These are phyloP conservation scores for Embidobia sp. DNA, from an alignment of 2,888 invertebrate species.

Conservation along the genomic window DNA sequence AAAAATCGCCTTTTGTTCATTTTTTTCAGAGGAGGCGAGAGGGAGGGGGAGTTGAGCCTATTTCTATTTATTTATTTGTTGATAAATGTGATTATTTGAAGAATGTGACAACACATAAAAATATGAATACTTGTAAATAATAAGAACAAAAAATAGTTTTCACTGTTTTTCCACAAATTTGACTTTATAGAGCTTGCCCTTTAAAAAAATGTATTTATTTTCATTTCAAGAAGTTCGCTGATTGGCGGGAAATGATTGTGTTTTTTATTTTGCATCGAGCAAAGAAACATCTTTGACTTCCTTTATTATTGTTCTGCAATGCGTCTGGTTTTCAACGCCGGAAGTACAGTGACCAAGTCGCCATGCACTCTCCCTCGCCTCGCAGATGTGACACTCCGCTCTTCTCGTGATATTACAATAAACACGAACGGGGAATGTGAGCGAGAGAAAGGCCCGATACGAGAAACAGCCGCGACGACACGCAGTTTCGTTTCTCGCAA, in stretches of 20 bases:
- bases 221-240: no score
- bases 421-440: conserved; percentile 24
- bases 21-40: no score
- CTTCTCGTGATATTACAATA: conserved; percentile 45
- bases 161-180: no score
- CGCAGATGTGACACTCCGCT: conserved; percentile 28
- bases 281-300: conserved; percentile 15
- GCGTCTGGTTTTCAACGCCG: conserved; percentile 15
- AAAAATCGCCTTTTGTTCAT: no score
- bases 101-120: no score
- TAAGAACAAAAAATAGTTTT: no score
- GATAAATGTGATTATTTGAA: no score
- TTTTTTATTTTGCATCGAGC: neutral
- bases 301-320: conserved; percentile 16
- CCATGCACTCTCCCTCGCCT: conserved; percentile 22
- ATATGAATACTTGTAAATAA: no score
- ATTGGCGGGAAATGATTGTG: neutral
- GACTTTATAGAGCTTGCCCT: no score
- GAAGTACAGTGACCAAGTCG: conserved; percentile 48
- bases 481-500: conserved; percentile 42
- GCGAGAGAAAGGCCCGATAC: conserved; percentile 34
- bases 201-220: no score
- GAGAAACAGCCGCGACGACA: conserved; percentile 17
- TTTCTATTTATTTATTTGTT: no score
- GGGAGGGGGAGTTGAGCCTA: no score